Conservation (phyloP, 2,113 vertebrate genomes). For the Leptobrachium leishanense region DNA sequence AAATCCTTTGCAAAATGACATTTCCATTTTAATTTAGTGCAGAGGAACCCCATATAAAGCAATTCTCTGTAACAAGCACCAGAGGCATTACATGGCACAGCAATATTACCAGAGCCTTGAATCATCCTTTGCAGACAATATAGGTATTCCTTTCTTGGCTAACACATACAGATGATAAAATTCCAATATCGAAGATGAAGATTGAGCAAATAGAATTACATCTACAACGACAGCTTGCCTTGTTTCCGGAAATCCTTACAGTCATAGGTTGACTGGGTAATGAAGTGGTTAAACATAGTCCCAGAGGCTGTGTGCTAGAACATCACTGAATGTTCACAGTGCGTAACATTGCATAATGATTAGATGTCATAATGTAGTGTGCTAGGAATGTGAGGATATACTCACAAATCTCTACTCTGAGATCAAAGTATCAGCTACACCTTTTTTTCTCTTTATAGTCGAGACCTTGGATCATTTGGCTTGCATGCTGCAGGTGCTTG, state of each 20-base stretch:
- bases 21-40: no score
- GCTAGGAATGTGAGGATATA: background rate
- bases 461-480: constrained; percentile 2
- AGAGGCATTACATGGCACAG: no score
- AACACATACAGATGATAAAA: no score
- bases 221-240: background rate
- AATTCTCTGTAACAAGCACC: no score
- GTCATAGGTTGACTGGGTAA: background rate
- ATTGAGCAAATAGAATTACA: background rate
- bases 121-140: no score
- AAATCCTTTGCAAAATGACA: no score
- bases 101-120: no score
- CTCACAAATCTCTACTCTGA: background rate
- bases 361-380: background rate
- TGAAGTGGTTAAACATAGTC: background rate
- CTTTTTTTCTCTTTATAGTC: background rate
- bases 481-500: constrained; percentile 33
- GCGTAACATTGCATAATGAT: background rate
- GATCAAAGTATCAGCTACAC: background rate
- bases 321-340: background rate
- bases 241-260: background rate
- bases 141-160: no score
- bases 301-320: background rate
- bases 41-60: no score
- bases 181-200: no score